These are phyloP conservation scores for Eupithecia exiguata DNA, from an alignment of 2,888 invertebrate species.

Conservation along the genomic window DNA sequence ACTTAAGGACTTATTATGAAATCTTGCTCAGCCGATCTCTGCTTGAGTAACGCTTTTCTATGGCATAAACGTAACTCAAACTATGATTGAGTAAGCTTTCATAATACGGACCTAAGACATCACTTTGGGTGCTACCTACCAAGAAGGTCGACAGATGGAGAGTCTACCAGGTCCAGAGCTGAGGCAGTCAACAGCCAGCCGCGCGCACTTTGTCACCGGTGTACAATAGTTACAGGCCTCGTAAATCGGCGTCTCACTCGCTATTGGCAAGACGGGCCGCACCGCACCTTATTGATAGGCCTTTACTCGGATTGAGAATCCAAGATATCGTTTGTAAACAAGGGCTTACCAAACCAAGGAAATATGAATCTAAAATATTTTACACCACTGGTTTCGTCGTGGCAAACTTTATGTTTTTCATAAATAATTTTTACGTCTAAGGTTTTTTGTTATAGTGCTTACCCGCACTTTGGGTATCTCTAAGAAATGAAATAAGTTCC, in stretches of 20 bases:
- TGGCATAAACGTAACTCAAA: too few relatives aligned
- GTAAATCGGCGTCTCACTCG: constrained; percentile 66
- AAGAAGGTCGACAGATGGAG: not conserved
- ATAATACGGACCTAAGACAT: not conserved
- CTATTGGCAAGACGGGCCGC: constrained; percentile 54
- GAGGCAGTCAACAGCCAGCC: constrained; percentile 19
- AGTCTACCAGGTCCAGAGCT: not conserved
- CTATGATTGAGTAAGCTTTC: too few relatives aligned
- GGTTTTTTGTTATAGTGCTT: too few relatives aligned
- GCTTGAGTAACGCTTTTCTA: too few relatives aligned
- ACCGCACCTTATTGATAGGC: constrained; percentile 72
- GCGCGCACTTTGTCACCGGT: constrained; percentile 35
- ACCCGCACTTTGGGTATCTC: too few relatives aligned
- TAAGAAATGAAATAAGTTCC: too few relatives aligned
- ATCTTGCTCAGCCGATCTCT: too few relatives aligned
- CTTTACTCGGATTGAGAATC: constrained; percentile 57
- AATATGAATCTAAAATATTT: not conserved
- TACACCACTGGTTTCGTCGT: not conserved
- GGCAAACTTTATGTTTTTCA: not conserved
- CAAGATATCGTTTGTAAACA: not conserved
- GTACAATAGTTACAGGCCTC: constrained; percentile 47
- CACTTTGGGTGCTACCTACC: not conserved
- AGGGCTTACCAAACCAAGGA: not conserved
- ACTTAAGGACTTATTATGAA: too few relatives aligned
- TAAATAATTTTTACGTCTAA: too few relatives aligned